Conservation (phyloP, 30 jellyfish, hydroid and myxozoan species). For the Turritopsis rubra region DNA sequence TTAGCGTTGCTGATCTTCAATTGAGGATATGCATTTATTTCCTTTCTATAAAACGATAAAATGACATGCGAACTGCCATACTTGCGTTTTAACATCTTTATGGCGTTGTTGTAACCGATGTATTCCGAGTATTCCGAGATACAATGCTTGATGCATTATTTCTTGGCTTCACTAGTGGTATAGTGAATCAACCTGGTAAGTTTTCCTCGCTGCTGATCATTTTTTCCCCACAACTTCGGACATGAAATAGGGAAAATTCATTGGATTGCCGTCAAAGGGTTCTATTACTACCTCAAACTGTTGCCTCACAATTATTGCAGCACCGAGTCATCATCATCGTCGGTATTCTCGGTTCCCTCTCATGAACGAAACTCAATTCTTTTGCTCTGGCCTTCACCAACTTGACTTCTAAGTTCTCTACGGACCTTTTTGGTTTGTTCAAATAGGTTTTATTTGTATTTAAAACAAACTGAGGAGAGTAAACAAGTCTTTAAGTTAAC, state of each 20-base stretch:
- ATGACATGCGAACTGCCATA: neutral
- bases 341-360: too few species aligned
- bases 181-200: constrained; percentile 27
- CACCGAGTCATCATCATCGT: too few species aligned
- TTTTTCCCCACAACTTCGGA: constrained; percentile 17
- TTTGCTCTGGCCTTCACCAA: too few species aligned
- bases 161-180: constrained; percentile 38
- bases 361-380: too few species aligned
- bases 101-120: constrained; percentile 28
- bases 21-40: neutral
- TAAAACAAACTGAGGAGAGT: too few species aligned
- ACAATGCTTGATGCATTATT: constrained; percentile 25
- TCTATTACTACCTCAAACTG: constrained; percentile 25
- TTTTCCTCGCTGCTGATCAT: constrained; percentile 22
- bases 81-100: neutral
- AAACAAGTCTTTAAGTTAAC: too few species aligned
- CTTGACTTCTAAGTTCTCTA: too few species aligned
- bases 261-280: constrained; percentile 26
- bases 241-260: constrained; percentile 17
- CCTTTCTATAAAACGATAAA: neutral
- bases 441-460: too few species aligned
- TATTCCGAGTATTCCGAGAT: constrained; percentile 16
- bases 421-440: too few species aligned
- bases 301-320: too few species aligned
- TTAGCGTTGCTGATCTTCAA: neutral